A percentile compares a stretch with the other conserved stretches of the same genome.
phyloP scores from a whole-genome alignment of 2,888 invertebrate genomes.

The Pyrrhosoma nymphula region DNA sequence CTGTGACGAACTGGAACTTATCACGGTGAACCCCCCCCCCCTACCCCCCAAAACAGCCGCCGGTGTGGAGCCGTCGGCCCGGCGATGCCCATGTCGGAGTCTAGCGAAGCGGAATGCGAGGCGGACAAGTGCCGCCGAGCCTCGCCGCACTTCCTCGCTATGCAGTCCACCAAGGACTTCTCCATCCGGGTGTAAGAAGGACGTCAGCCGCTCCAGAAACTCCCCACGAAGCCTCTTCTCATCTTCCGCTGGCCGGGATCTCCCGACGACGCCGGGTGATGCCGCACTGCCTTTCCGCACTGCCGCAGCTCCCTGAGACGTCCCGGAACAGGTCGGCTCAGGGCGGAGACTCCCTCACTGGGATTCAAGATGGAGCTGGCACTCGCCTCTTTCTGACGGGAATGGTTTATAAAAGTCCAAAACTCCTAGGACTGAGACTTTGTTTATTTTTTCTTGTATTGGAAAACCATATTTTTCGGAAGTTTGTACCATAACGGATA shows the following conservation, averaged over 20 bases:
- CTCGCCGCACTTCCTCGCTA: constrained; percentile 30
- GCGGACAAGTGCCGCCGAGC: constrained; percentile 25
- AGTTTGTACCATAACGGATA: neutral
- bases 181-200: constrained; percentile 58
- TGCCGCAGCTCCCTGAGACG: neutral
- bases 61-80: constrained; percentile 9
- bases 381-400: neutral
- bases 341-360: neutral
- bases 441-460: neutral
- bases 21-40: neutral
- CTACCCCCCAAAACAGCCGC: neutral
- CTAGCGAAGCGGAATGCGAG: constrained; percentile 46
- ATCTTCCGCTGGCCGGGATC: no score
- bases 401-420: neutral
- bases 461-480: neutral
- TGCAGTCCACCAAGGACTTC: constrained; percentile 49
- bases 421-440: neutral
- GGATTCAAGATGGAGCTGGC: neutral
- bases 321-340: neutral
- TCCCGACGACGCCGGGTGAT: neutral
- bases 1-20: neutral
- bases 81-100: neutral
- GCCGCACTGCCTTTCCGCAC: neutral
- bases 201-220: no score
- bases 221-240: no score